A percentile compares a stretch with the other conserved stretches of the same genome.
These are phyloP conservation scores for Atrichornis clamosus DNA, from an alignment of 2,113 vertebrate species.

Conservation along the genomic window DNA sequence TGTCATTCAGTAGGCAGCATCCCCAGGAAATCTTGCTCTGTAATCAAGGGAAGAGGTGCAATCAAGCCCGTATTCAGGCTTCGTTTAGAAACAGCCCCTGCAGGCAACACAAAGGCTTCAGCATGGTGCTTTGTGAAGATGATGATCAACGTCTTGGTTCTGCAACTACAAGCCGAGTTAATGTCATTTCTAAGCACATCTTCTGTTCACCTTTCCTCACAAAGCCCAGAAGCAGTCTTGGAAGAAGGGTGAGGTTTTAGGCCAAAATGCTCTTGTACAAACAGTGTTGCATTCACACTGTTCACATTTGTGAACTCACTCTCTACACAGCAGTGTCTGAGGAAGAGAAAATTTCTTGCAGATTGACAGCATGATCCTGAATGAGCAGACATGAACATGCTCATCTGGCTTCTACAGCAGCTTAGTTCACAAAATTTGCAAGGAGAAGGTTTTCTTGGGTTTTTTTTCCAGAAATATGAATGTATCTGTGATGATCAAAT, in stretches of 20 bases:
- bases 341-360: background rate
- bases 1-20: slow-evolving; percentile 76
- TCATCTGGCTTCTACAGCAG: background rate
- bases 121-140: slow-evolving; percentile 42
- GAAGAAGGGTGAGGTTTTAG: background rate
- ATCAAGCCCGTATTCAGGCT: slow-evolving; percentile 81
- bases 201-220: background rate
- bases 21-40: slow-evolving; percentile 79
- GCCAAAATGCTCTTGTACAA: background rate
- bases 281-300: background rate
- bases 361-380: background rate
- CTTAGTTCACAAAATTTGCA: background rate
- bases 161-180: background rate
- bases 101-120: slow-evolving; percentile 64
- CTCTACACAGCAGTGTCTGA: background rate
- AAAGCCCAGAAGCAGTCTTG: background rate
- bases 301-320: background rate
- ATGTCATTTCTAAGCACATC: background rate
- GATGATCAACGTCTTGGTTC: slow-evolving; percentile 12
- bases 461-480: background rate
- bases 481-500: background rate
- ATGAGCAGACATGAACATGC: background rate
- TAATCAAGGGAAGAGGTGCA: slow-evolving; percentile 82
- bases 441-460: background rate
- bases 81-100: slow-evolving; percentile 75